Conservation (phyloP, 2,888 invertebrate genomes). For the Ptychoptera albimana region DNA sequence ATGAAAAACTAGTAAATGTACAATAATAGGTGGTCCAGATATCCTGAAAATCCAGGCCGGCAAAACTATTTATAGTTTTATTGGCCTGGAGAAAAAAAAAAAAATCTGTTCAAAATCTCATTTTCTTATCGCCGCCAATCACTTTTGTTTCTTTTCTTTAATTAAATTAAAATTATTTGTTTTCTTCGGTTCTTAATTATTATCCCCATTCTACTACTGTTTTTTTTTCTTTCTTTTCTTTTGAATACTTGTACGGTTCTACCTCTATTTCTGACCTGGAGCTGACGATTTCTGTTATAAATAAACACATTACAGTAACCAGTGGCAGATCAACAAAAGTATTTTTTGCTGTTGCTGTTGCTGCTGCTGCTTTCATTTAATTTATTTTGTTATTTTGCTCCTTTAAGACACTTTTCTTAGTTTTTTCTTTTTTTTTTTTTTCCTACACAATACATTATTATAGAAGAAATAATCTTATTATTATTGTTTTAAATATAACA, state of each 20-base stretch:
- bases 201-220: not conserved
- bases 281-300: conserved; percentile 19
- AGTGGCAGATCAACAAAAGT: too few relatives aligned
- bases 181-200: not conserved
- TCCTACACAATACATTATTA: too few relatives aligned
- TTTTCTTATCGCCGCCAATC: not conserved
- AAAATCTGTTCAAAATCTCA: not conserved
- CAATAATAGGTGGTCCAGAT: not conserved
- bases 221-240: too few relatives aligned
- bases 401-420: too few relatives aligned
- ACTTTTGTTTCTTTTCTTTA: not conserved
- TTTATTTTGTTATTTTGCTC: too few relatives aligned
- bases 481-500: too few relatives aligned
- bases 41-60: conserved; percentile 10
- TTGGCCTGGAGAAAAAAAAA: conserved; percentile 11
- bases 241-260: not conserved
- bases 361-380: too few relatives aligned
- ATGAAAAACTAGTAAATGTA: conserved; percentile 1
- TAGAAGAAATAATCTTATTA: too few relatives aligned
- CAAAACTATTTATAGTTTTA: conserved; percentile 12
- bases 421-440: too few relatives aligned
- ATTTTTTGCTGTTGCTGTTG: too few relatives aligned
- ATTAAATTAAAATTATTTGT: not conserved
- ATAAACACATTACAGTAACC: conserved; percentile 12
- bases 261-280: conserved; percentile 19